A percentile compares a stretch with the other conserved stretches of the same genome.
Evolutionary conservation across 2,113 vertebrate species (phyloP).

Genomic region (Tupaia chinensis): DNA sequence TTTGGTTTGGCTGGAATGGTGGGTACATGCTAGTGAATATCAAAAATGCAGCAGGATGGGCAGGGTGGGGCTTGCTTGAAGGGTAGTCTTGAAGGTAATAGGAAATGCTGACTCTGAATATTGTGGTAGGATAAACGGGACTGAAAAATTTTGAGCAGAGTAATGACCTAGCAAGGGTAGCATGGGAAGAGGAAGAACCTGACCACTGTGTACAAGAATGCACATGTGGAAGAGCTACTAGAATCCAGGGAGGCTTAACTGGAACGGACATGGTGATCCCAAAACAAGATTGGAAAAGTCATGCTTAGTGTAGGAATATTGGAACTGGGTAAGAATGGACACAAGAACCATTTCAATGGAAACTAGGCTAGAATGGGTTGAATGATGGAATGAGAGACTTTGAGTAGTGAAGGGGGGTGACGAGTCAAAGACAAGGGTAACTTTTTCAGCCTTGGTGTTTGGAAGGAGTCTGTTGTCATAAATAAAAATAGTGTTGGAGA

Average conservation of each 20-base stretch:
- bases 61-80: neutral
- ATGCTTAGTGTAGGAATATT: neutral
- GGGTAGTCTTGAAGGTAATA: neutral
- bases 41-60: neutral
- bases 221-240: neutral
- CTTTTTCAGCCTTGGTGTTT: neutral
- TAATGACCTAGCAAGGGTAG: neutral
- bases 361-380: neutral
- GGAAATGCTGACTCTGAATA: neutral
- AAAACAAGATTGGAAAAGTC: neutral
- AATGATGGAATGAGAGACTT: neutral
- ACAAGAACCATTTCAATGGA: neutral
- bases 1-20: neutral
- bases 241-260: neutral
- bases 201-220: neutral
- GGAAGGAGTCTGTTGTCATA: neutral
- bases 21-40: neutral
- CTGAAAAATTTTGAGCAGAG: conserved; percentile 26
- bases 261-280: neutral
- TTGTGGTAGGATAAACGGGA: neutral
- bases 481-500: neutral
- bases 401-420: neutral
- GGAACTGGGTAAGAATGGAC: neutral
- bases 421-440: neutral
- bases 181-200: neutral